Base-by-base conservation (phyloP, 2,888 invertebrate genomes). In the Lithophane semibrunnea region DNA sequence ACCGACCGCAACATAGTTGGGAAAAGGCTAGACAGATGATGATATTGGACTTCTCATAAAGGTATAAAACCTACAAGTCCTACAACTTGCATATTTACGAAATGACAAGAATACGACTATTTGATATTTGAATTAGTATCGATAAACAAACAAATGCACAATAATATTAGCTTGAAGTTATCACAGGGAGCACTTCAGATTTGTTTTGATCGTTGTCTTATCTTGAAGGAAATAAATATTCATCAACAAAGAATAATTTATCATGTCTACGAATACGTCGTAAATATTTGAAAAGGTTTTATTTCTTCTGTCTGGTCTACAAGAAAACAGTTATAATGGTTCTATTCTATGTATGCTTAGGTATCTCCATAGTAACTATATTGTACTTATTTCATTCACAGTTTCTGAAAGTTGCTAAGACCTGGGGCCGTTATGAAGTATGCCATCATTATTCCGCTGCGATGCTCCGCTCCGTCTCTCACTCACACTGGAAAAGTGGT, bases 251-350 rank as follows among this genome's bases (percentile, higher is more conserved):
- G 54, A 81, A 73, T 58, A 60, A 66, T 49, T 63, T 67, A 60
- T 13, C 47, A 37, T 69, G 18, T 74, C 21, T 56, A 61, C 60
- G 7, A 56, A 66, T 47, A 47, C 12, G n/a, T 68, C 60, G 44
- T 71, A 80, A 85, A 83, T 73, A 83, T 81, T 85, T 75, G 61
- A 54, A 54, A 54, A 37, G 9, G 73, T 73, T n/a, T 61, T 76
- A 37, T 13, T 21, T 65, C 54, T 56, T 69, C 16, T 63, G 65
- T 54, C 64, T 60, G 54, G 60, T 49, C 16, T 56, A 18, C 29
- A 74, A n/a, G 18, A 58, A 64, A 37, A n/a, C n/a, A 74, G 29
- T 52, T 21, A 0, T 52, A 9, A 9, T 52, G 21, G 52, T 52
- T 52, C 21, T 52, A 21, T 21, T 54, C 18, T 13, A 42, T 37